Percentiles rank a stretch among this genome's conserved stretches.
Evolutionary conservation across 2,888 invertebrate species (phyloP).

Genomic region (Girardia tigrina): DNA sequence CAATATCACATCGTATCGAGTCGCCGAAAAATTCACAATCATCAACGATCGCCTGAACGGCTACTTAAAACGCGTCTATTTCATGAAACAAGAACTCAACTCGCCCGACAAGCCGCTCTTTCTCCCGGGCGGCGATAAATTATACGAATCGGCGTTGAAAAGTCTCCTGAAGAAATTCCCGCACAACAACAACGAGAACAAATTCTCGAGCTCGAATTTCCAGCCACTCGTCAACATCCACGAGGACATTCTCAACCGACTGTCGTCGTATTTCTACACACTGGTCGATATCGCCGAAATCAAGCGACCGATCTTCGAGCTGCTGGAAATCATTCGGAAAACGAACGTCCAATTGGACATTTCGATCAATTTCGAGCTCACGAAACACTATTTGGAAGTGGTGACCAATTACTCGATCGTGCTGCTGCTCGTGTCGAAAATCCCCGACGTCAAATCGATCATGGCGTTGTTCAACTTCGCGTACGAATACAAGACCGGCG

Average conservation of each 20-base stretch:
- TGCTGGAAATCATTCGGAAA: slow-evolving; percentile 78
- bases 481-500: slow-evolving; percentile 66
- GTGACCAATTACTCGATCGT: slow-evolving; percentile 80
- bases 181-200: slow-evolving; percentile 67
- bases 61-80: slow-evolving; percentile 92
- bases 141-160: slow-evolving; percentile 85
- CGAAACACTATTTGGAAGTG: slow-evolving; percentile 82
- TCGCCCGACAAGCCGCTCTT: slow-evolving; percentile 95
- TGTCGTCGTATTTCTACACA: slow-evolving; percentile 92
- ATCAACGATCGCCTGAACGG: slow-evolving; percentile 88
- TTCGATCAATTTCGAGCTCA: slow-evolving; percentile 80
- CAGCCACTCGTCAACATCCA: slow-evolving; percentile 47
- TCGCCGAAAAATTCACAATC: slow-evolving; percentile 86
- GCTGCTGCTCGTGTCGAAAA: slow-evolving; percentile 89
- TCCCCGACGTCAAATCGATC: slow-evolving; percentile 92
- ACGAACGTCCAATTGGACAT: slow-evolving; percentile 86
- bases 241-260: slow-evolving; percentile 80
- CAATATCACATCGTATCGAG: not conserved
- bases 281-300: slow-evolving; percentile 95
- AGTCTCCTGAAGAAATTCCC: slow-evolving; percentile 86
- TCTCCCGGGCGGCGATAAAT: slow-evolving; percentile 69
- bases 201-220: not conserved
- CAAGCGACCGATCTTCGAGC: slow-evolving; percentile 58
- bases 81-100: slow-evolving; percentile 78
- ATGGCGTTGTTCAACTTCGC: slow-evolving; percentile 91